Evolutionary conservation across 2,888 invertebrate species (phyloP), one percentile per base, ranked within the genome.

Genomic region (Cephus pulcher): DNA sequence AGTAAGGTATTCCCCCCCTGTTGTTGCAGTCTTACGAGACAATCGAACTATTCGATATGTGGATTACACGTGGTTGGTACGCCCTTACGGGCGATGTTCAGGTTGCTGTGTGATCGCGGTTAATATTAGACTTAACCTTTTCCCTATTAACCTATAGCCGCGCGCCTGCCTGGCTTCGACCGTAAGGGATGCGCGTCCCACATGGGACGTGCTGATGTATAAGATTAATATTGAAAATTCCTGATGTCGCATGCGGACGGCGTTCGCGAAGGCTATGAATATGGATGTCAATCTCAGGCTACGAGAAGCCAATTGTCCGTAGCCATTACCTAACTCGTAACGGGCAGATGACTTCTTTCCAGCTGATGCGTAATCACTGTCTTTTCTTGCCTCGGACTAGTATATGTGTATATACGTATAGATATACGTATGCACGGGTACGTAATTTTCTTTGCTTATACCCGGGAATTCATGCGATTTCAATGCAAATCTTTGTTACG

Each of bases 301-400:
- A 23, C 9, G 56, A 9, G 56, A 56, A 23, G 56, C 56, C 56
- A 23, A 56, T 56, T 71, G 74, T 40, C 73, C 78, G 71, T 79
- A 69, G 73, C 76, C 76, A 76, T 83, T 83, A 83, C 82, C 82
- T 83, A 82, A 83, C 80, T 74, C 76, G 74, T 75, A 76, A 79
- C 77, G 76, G 73, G 76, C 80, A 78, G 75, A 82, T 78, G 79
- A 76, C 75, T 78, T 83, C 81, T 81, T 79, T 83, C 74, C 76
- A 76, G 76, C 78, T 73, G 75, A 80, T 78, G 76, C 69, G 78
- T 78, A 81, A 81, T 83, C 78, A 75, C 76, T 73, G 80, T 79
- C 73, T 80, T 76, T 78, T 76, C 56, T 56, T 56, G 23, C 9
- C 56, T 15, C 23, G 23, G 56, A 6, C 56, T 56, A 2, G 30